Base-by-base conservation (phyloP, 2,113 vertebrate genomes). In the Chaetura pelagica region DNA sequence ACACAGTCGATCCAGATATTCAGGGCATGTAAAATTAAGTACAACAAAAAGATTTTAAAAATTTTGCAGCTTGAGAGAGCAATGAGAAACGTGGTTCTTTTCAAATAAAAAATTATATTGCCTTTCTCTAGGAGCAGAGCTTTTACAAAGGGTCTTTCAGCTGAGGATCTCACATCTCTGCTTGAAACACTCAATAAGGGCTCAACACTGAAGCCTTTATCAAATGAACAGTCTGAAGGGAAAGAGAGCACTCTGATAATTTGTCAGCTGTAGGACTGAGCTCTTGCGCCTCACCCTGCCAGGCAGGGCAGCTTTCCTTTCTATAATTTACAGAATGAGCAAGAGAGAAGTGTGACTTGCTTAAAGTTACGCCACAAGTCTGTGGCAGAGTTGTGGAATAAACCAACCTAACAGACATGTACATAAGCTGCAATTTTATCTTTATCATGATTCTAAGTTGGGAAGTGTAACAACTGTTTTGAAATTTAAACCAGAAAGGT, bases 401-500 rank as follows among this genome's bases (percentile, higher is more conserved):
- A 79, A 94, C 80, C 55, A 30, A 69, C 72, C 72, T 29, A 71
- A 40, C 69, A 92, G 85, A 63, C 10, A 4, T 6, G 30, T 59
- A 85, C 2, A 0, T 49, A 85, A 88, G 85, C 88, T 96, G 57
- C 83, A 87, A 92, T 88, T 90, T 71, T 76, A 85, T 93, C 90
- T 84, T 95, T 93, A 84, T 88, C 0, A 0, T 82, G 90, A 84
- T 87, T 93, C 90, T 93, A 92, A 82, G 79, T 90, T 90, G 52
- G 61, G 90, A 96, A 96, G 90, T 86, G 86, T 61, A 94, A 68
- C 93, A 95, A 94, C 92, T 96, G 94, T 89, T 93, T 84, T 83
- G 96, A 96, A 96, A 95, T 95, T 78, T 59, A 96, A 92, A 92
- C 83, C 88, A 92, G 73, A 68, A 93, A 74, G 75, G 92, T 77